A percentile compares a stretch with the other conserved stretches of the same genome.
Conservation (phyloP, 1,140 invertebrate genomes). For the Caenorhabditis remanei region DNA sequence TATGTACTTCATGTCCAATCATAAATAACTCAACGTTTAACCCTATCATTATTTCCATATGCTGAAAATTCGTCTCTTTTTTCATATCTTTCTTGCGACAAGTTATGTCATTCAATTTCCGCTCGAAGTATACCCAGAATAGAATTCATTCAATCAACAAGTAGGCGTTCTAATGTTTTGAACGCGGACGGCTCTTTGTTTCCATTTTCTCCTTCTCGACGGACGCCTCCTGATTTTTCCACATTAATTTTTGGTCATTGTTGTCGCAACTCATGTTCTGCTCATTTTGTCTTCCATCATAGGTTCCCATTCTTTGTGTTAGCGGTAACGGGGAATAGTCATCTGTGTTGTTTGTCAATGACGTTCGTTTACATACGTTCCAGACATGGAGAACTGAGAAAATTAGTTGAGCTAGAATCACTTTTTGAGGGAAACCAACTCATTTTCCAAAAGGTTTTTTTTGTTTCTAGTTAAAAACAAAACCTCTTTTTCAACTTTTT, state of each 20-base stretch:
- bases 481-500: too few species aligned
- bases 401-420: too few species aligned
- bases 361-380: not conserved
- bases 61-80: not conserved
- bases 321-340: not conserved
- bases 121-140: not conserved
- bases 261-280: not conserved
- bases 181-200: not conserved
- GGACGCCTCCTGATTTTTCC: constrained; percentile 34
- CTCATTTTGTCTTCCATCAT: not conserved
- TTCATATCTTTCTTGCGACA: not conserved
- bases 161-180: not conserved
- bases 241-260: constrained; percentile 42
- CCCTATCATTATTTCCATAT: not conserved
- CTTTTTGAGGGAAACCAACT: not conserved
- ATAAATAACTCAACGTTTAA: not conserved
- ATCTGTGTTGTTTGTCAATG: not conserved
- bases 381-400: not conserved
- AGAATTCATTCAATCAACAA: constrained; percentile 10
- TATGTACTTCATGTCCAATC: not conserved
- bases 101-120: constrained; percentile 27
- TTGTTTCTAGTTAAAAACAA: too few species aligned
- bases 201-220: not conserved
- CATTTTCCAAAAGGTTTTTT: not conserved
- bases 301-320: not conserved